Base-by-base conservation (phyloP, 2,113 vertebrate species). In the Galemys pyrenaicus region DNA sequence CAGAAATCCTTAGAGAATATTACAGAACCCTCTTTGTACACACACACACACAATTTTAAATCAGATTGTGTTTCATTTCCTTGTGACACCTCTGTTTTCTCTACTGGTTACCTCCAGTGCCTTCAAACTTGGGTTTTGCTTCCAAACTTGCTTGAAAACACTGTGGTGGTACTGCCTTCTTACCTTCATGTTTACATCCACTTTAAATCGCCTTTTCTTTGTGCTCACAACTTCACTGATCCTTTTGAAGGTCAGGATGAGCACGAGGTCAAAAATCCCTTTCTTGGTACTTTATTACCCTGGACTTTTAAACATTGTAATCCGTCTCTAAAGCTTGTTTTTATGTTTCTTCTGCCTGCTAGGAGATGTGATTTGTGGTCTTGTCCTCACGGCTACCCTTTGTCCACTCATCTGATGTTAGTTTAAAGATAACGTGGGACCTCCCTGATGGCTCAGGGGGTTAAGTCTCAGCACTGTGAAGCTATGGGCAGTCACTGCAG, bases 171-270 rank as follows among this genome's bases (percentile, higher is more conserved):
- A 16, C 44, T 73, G 15, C 22, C 16, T 2, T 17, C 6, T 58
- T 79, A 10, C 20, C 11, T 86, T 56, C 0, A 1, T 84, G n/a
- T 86, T 93, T 80, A 44, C 12, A 30, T 75, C 9, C 32, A 7
- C 26, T 81, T 68, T 81, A n/a, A 68, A 39, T 49, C 20, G 6
- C 9, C 39, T 70, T 26, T 32, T 5, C 41, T 67, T 28, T 17
- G 3, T 15, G 17, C 6, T 62, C 24, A n/a, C 26, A 30, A 26
- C 16, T 81, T 73, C 32, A 49, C 5, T 90, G 32, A 90, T 12
- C 44, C 80, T 90, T 68, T 51, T 71, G 73, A 91, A 94, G 82
- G 87, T 92, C 58, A 73, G 13, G 49, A 32, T 73, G 70, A 87
- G 6, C 24, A 37, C 74, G 65, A 51, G 24, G 67, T 89, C 67